Evolutionary conservation across 2,113 vertebrate genomes (phyloP), one percentile per base, ranked within the genome.

Genomic region (Hepsetus odoe): DNA sequence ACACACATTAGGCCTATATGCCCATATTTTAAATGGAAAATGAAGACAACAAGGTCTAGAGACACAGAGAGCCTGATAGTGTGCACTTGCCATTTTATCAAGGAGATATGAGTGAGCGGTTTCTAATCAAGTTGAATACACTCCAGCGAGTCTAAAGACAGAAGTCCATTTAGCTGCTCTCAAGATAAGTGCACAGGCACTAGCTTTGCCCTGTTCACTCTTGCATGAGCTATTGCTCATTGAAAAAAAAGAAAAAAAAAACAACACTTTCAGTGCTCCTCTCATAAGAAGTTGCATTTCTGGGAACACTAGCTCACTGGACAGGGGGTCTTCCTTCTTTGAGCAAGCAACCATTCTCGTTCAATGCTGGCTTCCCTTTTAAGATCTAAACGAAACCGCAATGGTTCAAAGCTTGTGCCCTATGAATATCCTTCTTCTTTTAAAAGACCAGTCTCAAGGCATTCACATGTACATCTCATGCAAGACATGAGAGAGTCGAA

Each of bases 281-380:
- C 79, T 88, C 83, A 84, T 85, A 83, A 90, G 85, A 16, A 86
- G 82, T 84, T 84, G 85, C 84, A 55, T 14, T 61, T 61, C 55
- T 24, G 74, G 86, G 72, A 78, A 35, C 76, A 9, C 58, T 8
- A 82, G 81, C 80, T 70, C 80, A 84, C 79, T 86, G 46, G 46
- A 82, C 84, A 88, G 86, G 83, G 82, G 85, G 83, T 80, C 71
- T 75, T 33, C 80, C 86, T 89, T 90, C 86, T 83, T 83, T 76
- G 1, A 46, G 26, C 18, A 75, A 79, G 69, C 78, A 53, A 42
- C 79, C 83, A 85, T 82, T 85, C 88, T 88, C 85, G 76, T 72
- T 69, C 51, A 76, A 67, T 77, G 42, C 69, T 12, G 26, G 40
- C 3, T 81, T 85, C 86, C 80, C 84, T 83, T 83, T 83, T 74